Conservation (phyloP, 2,113 vertebrate species). For the Sialia sialis region DNA sequence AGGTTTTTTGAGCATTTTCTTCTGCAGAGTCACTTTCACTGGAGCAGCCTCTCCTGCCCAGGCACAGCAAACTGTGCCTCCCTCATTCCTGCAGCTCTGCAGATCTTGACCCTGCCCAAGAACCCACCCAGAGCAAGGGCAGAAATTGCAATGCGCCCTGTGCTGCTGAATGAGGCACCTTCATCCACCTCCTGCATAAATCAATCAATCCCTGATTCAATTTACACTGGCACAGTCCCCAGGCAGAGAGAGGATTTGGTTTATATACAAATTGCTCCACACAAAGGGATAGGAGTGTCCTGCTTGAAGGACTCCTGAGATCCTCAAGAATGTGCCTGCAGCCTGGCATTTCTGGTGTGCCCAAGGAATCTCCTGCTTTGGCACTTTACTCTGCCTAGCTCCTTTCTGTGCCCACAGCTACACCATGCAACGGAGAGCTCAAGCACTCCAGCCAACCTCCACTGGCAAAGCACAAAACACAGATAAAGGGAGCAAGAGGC, state of each 20-base stretch:
- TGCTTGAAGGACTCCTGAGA: neutral
- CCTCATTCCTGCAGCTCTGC: fast-evolving
- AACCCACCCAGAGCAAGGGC: fast-evolving
- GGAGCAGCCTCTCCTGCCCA: neutral
- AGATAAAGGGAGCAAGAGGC: neutral
- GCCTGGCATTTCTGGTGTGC: neutral
- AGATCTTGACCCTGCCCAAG: neutral
- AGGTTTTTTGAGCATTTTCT: neutral
- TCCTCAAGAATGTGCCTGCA: neutral
- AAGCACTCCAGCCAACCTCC: neutral
- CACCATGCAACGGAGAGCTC: neutral
- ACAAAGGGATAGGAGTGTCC: neutral
- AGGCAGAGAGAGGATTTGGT: neutral
- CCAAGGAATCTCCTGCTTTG: neutral
- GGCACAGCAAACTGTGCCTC: neutral
- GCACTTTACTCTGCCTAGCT: neutral
- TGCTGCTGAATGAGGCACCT: neutral
- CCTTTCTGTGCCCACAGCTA: neutral
- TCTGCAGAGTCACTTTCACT: neutral
- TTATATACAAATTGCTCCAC: neutral
- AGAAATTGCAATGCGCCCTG: fast-evolving
- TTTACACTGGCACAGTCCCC: neutral
- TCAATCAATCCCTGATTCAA: neutral
- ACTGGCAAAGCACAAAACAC: neutral
- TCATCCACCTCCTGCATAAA: neutral